Base-by-base conservation (phyloP, 2,888 invertebrate genomes). In the Mongoloraphidia duomilia region DNA sequence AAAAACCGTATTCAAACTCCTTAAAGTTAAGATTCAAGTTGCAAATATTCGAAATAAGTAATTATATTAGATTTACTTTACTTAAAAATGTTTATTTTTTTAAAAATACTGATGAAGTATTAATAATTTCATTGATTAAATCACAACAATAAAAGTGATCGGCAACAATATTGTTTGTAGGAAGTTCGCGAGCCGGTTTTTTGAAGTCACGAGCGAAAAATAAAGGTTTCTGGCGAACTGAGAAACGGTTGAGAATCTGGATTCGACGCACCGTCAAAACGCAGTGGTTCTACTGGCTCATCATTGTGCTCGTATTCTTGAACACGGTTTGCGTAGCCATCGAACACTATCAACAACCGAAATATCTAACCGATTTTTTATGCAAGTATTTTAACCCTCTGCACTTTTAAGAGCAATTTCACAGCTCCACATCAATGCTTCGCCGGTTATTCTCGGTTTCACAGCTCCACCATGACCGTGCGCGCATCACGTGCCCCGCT, bases 281-380 rank as follows among this genome's bases (percentile, higher is more conserved):
- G 57, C 96, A 97, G 72, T 86, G 90, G 79, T 98, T 97, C 74
- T 98, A 98, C 75, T 99, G 98, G 98, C 88, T 91, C 68, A 97
- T 99, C 69, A 99, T 99, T 66, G 87, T 97, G 61, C 81, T 99
- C 66, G 98, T 99, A 68, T 93, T 97, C 73, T 84, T 98, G 72
- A 98, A 99, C 72, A 98, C 98, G 54, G 85, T 91, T 61, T 97
- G 95, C 72, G 96, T 97, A 56, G 97, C 98, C 55, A 93, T 95
- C 55, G 98, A 98, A 70, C 97, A 93, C 72, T 94, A 98, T 69
- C 84, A 82, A 57, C 98, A 98, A 76, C 95, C 96, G 43, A 68
- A 78, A 58, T 98, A 89, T 86, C 82, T 98, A 63, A 87, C 87
- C 58, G 78, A 85, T 62, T 98, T 98, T 82, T 84, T 98, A 76